Percentiles rank a stretch among this genome's conserved stretches.
These are phyloP conservation scores for Tachyglossus aculeatus DNA, from an alignment of 2,797 vertebrate genomes.

Conservation along the genomic window DNA sequence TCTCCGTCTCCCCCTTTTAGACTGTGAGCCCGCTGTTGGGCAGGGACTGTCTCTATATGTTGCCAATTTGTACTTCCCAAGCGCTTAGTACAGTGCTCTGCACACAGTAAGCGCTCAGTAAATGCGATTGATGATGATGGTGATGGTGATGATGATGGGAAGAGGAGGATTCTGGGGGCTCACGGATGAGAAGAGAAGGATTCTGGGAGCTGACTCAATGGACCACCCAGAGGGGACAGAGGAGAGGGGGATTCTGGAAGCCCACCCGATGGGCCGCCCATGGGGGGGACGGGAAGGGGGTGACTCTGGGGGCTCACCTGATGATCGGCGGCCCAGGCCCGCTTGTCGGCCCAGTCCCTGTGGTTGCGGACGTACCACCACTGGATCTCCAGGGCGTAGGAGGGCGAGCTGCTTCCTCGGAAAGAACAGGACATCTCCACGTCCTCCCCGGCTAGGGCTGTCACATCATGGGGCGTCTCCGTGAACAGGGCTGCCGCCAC, in stretches of 20 bases:
- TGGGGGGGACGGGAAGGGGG: background rate
- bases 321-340: slow-evolving; percentile 78
- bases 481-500: slow-evolving; percentile 87
- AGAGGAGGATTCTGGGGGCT: no score
- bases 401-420: slow-evolving; percentile 87
- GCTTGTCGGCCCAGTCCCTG: slow-evolving; percentile 82
- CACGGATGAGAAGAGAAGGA: no score
- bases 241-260: slow-evolving; percentile 26
- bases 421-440: slow-evolving; percentile 98
- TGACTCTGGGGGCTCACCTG: slow-evolving; percentile 74
- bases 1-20: no score
- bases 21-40: no score
- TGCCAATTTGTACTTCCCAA: no score
- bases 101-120: no score
- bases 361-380: slow-evolving; percentile 94
- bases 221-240: no score
- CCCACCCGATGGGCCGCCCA: slow-evolving; percentile 50
- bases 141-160: no score
- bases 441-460: slow-evolving; percentile 85
- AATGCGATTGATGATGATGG: background rate
- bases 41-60: no score
- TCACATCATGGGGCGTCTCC: slow-evolving; percentile 90
- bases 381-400: slow-evolving; percentile 95
- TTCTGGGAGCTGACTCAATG: no score
- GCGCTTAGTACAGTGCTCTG: no score